A percentile compares a stretch with the other conserved stretches of the same genome.
phyloP scores from a whole-genome alignment of 2,888 invertebrate species.

The Drosophila cracens region DNA sequence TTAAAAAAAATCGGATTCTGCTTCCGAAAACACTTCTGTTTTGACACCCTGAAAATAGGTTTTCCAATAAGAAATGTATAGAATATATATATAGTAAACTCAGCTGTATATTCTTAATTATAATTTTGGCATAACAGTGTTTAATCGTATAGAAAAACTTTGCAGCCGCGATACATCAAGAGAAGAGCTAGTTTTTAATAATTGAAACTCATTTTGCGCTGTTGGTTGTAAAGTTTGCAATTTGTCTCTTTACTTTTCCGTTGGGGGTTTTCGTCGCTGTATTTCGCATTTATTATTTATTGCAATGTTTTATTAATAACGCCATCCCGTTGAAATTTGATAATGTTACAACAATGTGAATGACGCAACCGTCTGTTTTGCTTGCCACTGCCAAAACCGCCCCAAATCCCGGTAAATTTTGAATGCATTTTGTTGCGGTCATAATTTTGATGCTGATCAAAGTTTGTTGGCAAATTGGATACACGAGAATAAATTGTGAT shows the following conservation, averaged over 20 bases:
- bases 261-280: conserved; percentile 34
- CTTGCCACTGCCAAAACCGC: neutral
- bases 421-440: conserved; percentile 47
- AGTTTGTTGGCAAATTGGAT: conserved; percentile 20
- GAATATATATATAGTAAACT: neutral
- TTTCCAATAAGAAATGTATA: neutral
- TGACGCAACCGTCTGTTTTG: conserved; percentile 24
- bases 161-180: neutral
- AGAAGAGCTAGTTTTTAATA: neutral
- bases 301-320: conserved; percentile 65
- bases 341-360: conserved; percentile 57
- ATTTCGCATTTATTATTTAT: conserved; percentile 65
- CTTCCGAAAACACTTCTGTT: neutral
- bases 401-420: neutral
- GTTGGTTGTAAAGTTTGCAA: conserved; percentile 1
- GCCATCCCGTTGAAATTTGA: conserved; percentile 65
- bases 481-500: neutral
- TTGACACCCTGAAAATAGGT: neutral
- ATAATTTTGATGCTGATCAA: conserved; percentile 23
- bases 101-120: neutral
- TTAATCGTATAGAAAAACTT: neutral
- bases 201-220: conserved; percentile 14
- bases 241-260: conserved; percentile 14
- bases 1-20: fast-evolving
- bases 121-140: neutral